phyloP scores from a whole-genome alignment of 2,888 invertebrate species.

The Dynastes grantii region DNA sequence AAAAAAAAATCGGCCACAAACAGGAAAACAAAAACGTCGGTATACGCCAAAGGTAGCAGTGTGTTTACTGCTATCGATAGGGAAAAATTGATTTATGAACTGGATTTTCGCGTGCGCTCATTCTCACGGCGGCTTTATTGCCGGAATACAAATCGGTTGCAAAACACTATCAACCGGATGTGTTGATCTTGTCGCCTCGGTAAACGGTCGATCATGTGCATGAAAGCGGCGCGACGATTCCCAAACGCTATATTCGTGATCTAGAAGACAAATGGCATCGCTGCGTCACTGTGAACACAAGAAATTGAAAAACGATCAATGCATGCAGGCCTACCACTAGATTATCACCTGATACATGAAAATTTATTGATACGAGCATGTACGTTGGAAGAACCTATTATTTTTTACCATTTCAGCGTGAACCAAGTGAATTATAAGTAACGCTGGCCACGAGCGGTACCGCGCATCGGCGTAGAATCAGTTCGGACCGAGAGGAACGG shows the following conservation, averaged over 20 bases:
- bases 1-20: neutral
- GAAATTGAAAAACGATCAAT: conserved; percentile 39
- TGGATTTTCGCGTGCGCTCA: conserved; percentile 25
- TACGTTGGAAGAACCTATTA: neutral
- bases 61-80: conserved; percentile 4
- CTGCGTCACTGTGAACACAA: conserved; percentile 37
- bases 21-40: conserved; percentile 1
- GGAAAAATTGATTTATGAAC: conserved; percentile 37
- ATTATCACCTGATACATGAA: conserved; percentile 8
- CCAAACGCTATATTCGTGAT: conserved; percentile 37
- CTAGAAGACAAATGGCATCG: conserved; percentile 51
- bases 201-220: conserved; percentile 58
- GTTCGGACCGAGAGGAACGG: too few species aligned
- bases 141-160: conserved; percentile 60
- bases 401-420: too few species aligned
- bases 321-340: neutral
- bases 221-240: conserved; percentile 51
- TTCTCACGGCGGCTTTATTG: conserved; percentile 56
- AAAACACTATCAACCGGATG: conserved; percentile 59
- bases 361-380: neutral
- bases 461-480: too few species aligned
- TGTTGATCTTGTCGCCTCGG: conserved; percentile 60
- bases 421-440: too few species aligned
- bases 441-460: too few species aligned
- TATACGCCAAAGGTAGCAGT: neutral